Evolutionary conservation across 2,113 vertebrate species (phyloP).

Genomic region (Chionodraco myersi): DNA sequence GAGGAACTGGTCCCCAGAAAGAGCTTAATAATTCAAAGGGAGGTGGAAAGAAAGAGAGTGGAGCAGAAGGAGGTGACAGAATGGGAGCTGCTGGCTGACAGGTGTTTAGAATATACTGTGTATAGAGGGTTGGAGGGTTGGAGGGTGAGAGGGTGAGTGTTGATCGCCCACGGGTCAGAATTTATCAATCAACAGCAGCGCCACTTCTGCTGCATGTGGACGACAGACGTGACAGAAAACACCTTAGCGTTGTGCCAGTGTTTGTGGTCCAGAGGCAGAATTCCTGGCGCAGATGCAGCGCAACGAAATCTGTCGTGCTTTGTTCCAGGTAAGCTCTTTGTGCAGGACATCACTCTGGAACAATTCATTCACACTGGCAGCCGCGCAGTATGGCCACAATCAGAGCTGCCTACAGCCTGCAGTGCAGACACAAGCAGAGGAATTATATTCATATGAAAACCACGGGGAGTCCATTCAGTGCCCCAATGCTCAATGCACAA

Average conservation of each 20-base stretch:
- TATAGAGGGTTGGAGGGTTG: conserved; percentile 21
- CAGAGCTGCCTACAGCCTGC: conserved; percentile 70
- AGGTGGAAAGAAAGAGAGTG: conserved; percentile 53
- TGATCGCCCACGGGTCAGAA: conserved; percentile 45
- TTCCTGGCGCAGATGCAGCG: conserved; percentile 52
- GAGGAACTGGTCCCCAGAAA: conserved; percentile 73
- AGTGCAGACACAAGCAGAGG: conserved; percentile 70
- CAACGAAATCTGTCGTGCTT: conserved; percentile 68
- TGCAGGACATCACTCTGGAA: conserved; percentile 75
- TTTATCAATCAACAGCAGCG: conserved; percentile 52
- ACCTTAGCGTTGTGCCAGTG: conserved; percentile 34
- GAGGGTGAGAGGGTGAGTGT: conserved; percentile 21
- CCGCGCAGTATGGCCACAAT: conserved; percentile 67
- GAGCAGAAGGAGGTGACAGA: conserved; percentile 24
- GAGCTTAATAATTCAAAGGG: conserved; percentile 79
- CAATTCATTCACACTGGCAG: conserved; percentile 77
- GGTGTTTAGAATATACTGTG: conserved; percentile 49
- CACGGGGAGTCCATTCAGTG: conserved; percentile 62
- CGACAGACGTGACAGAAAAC: conserved; percentile 40
- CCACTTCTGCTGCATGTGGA: conserved; percentile 31
- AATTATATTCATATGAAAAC: conserved; percentile 77
- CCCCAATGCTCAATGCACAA: conserved; percentile 52
- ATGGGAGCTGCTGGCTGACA: conserved; percentile 37
- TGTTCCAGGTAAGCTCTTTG: conserved; percentile 74
- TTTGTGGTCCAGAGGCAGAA: conserved; percentile 43